Percentiles rank a stretch among this genome's conserved stretches.
Evolutionary conservation across 35 echinoderm and acorn worm species (phyloP).

Genomic region (Apostichopus parvimensis): DNA sequence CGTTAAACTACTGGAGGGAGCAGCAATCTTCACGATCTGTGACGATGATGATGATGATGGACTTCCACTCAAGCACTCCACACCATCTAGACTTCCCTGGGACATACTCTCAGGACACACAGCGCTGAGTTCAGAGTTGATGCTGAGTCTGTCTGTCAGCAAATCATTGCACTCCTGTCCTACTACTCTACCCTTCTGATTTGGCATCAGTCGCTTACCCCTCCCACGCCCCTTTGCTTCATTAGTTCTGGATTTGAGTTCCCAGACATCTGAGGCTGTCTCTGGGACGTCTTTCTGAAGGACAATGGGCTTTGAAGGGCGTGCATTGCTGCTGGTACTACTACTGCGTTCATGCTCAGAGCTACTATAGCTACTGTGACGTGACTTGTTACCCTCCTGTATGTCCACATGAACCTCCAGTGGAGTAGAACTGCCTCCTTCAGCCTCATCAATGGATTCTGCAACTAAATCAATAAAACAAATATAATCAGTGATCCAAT

Average conservation of each 20-base stretch:
- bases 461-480: constrained; percentile 3
- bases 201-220: constrained; percentile 7
- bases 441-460: constrained; percentile 28
- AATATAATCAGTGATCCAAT: neutral
- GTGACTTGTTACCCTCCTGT: constrained; percentile 68
- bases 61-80: neutral
- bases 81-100: constrained; percentile 70
- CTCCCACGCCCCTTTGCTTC: constrained; percentile 8
- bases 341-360: constrained; percentile 56
- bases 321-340: constrained; percentile 11
- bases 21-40: neutral
- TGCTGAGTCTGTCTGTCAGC: constrained; percentile 13
- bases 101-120: constrained; percentile 67
- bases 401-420: constrained; percentile 92
- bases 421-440: constrained; percentile 5
- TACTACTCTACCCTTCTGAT: neutral
- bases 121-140: constrained; percentile 89
- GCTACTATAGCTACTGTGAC: constrained; percentile 86
- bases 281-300: neutral
- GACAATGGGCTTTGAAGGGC: constrained; percentile 4
- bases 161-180: constrained; percentile 25
- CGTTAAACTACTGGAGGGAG: constrained; percentile 36
- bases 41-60: neutral
- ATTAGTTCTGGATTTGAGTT: constrained; percentile 72
- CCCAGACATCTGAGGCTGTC: constrained; percentile 66